phyloP scores from a whole-genome alignment of 2,888 invertebrate genomes.

The Arrhopalites spinosus region DNA sequence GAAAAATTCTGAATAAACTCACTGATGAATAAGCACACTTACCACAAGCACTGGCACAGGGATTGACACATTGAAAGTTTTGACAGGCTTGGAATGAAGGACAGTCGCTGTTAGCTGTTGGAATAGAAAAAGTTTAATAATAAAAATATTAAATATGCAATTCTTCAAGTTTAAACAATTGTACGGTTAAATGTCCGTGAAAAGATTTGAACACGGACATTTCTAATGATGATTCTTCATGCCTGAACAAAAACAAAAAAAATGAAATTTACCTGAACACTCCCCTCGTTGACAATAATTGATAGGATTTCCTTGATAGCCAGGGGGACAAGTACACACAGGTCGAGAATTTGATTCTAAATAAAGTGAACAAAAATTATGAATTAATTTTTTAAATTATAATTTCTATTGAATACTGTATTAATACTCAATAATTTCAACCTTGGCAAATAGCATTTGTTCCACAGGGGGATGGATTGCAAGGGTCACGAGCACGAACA shows the following conservation, averaged over 20 bases:
- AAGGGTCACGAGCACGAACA: constrained; percentile 49
- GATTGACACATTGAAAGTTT: constrained; percentile 77
- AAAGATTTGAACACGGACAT: background rate
- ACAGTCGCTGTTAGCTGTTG: constrained; percentile 75
- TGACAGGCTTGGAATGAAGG: constrained; percentile 72
- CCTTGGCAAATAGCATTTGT: constrained; percentile 80
- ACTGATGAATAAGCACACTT: too few species aligned
- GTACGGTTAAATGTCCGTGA: background rate
- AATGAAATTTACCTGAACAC: constrained; percentile 66
- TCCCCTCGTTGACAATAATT: constrained; percentile 74
- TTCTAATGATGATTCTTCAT: too few species aligned
- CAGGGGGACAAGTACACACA: constrained; percentile 78
- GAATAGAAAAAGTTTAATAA: constrained; percentile 3
- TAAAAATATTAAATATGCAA: too few species aligned
- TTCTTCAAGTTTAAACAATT: too few species aligned
- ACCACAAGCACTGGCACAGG: constrained; percentile 78
- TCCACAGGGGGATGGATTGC: constrained; percentile 74
- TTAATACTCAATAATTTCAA: too few species aligned
- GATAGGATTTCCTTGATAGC: constrained; percentile 80
- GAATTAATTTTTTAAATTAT: too few species aligned
- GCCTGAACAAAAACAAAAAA: too few species aligned
- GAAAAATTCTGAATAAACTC: background rate
- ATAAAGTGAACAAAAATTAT: too few species aligned
- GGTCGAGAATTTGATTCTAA: too few species aligned
- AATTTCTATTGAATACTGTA: too few species aligned